Conservation (phyloP, 37 sponge, comb jelly and placozoan genomes). For the Spongia lamella region DNA sequence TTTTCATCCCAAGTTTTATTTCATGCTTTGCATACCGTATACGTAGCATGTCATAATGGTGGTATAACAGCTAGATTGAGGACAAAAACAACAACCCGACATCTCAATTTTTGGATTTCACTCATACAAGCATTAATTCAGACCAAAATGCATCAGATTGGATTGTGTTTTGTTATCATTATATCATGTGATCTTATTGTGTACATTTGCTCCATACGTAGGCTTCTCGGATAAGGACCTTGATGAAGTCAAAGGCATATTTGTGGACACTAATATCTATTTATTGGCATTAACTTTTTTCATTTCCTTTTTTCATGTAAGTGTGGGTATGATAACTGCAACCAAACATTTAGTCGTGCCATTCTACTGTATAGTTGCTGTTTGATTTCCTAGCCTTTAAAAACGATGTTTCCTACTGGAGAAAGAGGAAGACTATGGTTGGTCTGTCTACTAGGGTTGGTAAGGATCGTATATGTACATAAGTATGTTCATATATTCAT, state of each 20-base stretch:
- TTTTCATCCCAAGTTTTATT: too few species aligned
- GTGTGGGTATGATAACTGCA: slow-evolving; percentile 1
- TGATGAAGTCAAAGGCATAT: slow-evolving; percentile 87
- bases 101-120: too few species aligned
- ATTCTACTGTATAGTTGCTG: slow-evolving; percentile 49
- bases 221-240: slow-evolving; percentile 89
- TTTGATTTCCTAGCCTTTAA: slow-evolving; percentile 97
- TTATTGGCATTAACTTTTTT: slow-evolving; percentile 82
- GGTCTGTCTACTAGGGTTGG: slow-evolving; percentile 77
- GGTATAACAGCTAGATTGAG: too few species aligned
- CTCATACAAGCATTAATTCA: too few species aligned
- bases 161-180: too few species aligned
- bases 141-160: too few species aligned
- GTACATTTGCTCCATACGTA: too few species aligned
- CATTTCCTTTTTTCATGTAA: slow-evolving; percentile 86
- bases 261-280: slow-evolving; percentile 70
- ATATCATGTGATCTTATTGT: too few species aligned
- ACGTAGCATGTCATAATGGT: too few species aligned
- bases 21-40: too few species aligned
- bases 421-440: slow-evolving; percentile 72
- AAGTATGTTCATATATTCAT: too few species aligned
- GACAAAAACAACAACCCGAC: too few species aligned
- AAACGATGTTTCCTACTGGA: slow-evolving; percentile 91
- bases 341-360: background rate
- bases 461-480: slow-evolving; percentile 17